These are phyloP conservation scores for Endomychus coccineus DNA, from an alignment of 2,888 invertebrate genomes.

Conservation along the genomic window DNA sequence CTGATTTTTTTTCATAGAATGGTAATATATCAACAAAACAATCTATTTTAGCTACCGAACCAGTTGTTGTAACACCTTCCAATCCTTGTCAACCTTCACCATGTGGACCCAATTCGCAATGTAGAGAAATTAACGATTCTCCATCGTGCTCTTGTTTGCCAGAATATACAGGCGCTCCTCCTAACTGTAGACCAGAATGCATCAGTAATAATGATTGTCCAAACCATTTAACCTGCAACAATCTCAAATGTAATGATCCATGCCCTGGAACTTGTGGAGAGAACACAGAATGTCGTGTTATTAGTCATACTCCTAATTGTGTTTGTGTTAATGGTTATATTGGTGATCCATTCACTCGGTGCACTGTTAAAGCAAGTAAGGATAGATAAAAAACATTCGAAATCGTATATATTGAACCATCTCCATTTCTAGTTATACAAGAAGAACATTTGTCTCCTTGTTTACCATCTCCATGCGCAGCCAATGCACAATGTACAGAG, in stretches of 20 bases:
- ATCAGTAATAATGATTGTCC: slow-evolving; percentile 68
- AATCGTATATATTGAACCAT: slow-evolving; percentile 28
- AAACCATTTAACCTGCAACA: slow-evolving; percentile 62
- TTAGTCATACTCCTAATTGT: slow-evolving; percentile 68
- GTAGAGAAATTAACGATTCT: slow-evolving; percentile 56
- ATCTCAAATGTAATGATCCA: slow-evolving; percentile 69
- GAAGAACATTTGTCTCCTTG: slow-evolving; percentile 50
- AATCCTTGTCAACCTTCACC: slow-evolving; percentile 73
- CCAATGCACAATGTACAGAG: slow-evolving; percentile 57
- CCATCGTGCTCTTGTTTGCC: slow-evolving; percentile 69
- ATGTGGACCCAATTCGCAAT: slow-evolving; percentile 73
- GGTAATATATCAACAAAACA: neutral
- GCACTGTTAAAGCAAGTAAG: slow-evolving; percentile 37
- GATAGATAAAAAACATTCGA: too few species aligned
- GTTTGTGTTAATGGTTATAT: slow-evolving; percentile 58
- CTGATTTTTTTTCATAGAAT: neutral
- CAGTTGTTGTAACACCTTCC: slow-evolving; percentile 38
- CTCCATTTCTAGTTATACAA: slow-evolving; percentile 35
- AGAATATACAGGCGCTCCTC: slow-evolving; percentile 62
- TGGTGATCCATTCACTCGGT: slow-evolving; percentile 71
- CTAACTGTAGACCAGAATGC: slow-evolving; percentile 74
- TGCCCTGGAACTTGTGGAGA: slow-evolving; percentile 64
- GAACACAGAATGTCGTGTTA: slow-evolving; percentile 66
- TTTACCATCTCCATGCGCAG: slow-evolving; percentile 55
- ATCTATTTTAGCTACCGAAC: slow-evolving; percentile 17